Conservation (phyloP, 2,113 vertebrate genomes). For the Oophaga pumilio region DNA sequence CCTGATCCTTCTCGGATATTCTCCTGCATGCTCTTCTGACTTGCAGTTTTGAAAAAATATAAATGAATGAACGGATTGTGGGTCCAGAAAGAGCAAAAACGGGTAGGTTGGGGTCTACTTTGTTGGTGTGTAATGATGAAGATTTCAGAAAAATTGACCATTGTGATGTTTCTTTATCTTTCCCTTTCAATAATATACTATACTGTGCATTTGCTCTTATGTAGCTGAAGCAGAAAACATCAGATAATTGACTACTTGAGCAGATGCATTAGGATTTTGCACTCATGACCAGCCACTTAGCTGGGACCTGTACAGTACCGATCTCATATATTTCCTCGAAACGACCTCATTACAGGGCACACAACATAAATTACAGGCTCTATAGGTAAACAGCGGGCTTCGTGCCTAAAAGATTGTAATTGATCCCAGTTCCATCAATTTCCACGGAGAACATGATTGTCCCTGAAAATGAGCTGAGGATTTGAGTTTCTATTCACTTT, state of each 20-base stretch:
- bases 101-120: too few species aligned
- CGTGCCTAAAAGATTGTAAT: constrained; percentile 16
- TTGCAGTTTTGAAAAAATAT: too few species aligned
- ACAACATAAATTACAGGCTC: constrained; percentile 16
- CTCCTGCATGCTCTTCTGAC: too few species aligned
- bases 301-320: not conserved
- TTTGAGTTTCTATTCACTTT: not conserved
- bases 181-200: not conserved
- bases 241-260: not conserved
- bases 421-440: constrained; percentile 16
- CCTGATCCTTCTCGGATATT: too few species aligned
- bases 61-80: too few species aligned
- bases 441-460: not conserved
- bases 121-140: too few species aligned
- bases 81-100: too few species aligned
- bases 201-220: not conserved
- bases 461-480: not conserved
- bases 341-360: constrained; percentile 12
- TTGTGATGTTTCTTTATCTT: not conserved
- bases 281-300: constrained; percentile 1
- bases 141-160: too few species aligned
- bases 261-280: constrained; percentile 19
- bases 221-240: not conserved
- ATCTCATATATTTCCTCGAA: constrained; percentile 9
- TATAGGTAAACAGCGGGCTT: constrained; percentile 13